Percentiles rank a stretch among this genome's conserved stretches.
Conservation (phyloP, 2,113 vertebrate species). For the Cyprinodon brontotheroides region DNA sequence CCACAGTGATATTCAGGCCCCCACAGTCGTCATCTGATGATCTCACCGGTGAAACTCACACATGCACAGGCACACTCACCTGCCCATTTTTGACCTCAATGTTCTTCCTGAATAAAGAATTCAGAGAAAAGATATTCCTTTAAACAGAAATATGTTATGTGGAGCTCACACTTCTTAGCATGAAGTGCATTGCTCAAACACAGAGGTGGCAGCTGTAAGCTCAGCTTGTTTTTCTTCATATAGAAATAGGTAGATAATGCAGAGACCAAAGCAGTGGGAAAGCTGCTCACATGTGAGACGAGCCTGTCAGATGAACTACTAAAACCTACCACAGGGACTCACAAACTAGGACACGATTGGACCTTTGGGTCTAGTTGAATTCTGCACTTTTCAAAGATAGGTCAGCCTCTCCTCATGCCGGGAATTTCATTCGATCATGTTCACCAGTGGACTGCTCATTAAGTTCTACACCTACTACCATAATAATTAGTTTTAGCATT, state of each 20-base stretch:
- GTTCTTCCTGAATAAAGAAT: constrained; percentile 52
- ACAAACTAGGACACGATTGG: constrained; percentile 73
- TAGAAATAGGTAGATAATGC: constrained; percentile 37
- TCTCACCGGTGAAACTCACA: constrained; percentile 46
- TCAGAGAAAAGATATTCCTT: constrained; percentile 50
- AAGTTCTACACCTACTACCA: constrained; percentile 37
- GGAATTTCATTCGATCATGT: constrained; percentile 62
- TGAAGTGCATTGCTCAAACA: neutral
- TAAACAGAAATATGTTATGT: constrained; percentile 37
- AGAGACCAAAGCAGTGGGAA: constrained; percentile 36
- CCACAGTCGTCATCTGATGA: constrained; percentile 51
- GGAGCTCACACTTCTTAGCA: constrained; percentile 44
- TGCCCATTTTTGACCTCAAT: constrained; percentile 52
- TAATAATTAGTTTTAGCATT: constrained; percentile 64
- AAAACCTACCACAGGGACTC: constrained; percentile 62
- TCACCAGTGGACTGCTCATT: constrained; percentile 66
- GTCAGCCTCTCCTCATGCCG: constrained; percentile 44
- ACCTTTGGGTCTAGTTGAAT: constrained; percentile 66
- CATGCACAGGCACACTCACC: constrained; percentile 34
- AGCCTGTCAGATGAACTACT: constrained; percentile 61
- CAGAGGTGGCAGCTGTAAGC: constrained; percentile 14
- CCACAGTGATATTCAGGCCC: constrained; percentile 55
- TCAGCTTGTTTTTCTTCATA: neutral
- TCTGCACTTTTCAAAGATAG: constrained; percentile 61
- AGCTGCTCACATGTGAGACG: constrained; percentile 54